Conservation (phyloP, 2,797 vertebrate species). For the Periparus ater region DNA sequence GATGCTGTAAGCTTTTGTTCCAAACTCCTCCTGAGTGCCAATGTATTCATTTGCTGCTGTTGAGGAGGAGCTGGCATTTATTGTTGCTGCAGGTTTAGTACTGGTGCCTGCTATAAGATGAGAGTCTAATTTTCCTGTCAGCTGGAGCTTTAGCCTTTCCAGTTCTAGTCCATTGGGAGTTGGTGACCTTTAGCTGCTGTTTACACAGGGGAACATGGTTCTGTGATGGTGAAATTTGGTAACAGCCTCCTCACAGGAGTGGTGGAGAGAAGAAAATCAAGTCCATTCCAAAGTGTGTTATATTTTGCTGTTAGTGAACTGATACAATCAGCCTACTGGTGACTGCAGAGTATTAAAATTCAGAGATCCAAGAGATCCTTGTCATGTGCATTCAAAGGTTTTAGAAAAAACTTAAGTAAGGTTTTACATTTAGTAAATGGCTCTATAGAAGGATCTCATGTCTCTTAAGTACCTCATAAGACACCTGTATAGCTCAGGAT, state of each 20-base stretch:
- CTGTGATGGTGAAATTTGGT: not conserved
- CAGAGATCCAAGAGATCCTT: not conserved
- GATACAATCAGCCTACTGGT: not conserved
- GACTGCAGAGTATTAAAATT: not conserved
- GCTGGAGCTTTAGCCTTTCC: not conserved
- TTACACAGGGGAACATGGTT: fast-evolving
- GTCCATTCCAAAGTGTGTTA: not conserved
- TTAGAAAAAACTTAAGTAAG: not conserved
- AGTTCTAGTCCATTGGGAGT: not conserved
- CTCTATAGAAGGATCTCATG: not conserved
- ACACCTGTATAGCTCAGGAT: not conserved
- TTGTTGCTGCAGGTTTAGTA: not conserved
- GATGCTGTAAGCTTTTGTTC: not conserved
- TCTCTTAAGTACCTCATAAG: not conserved
- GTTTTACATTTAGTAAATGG: not conserved
- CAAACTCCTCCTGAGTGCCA: not conserved
- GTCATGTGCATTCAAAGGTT: not conserved
- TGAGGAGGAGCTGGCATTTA: not conserved
- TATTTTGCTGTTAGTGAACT: not conserved
- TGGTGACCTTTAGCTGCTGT: not conserved
- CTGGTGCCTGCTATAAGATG: not conserved
- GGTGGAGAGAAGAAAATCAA: not conserved
- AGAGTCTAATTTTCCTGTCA: not conserved
- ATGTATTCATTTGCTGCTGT: not conserved
- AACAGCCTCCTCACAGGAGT: not conserved